phyloP scores from a whole-genome alignment of 1,140 invertebrate species.

The Ptiloglossa arizonensis region DNA sequence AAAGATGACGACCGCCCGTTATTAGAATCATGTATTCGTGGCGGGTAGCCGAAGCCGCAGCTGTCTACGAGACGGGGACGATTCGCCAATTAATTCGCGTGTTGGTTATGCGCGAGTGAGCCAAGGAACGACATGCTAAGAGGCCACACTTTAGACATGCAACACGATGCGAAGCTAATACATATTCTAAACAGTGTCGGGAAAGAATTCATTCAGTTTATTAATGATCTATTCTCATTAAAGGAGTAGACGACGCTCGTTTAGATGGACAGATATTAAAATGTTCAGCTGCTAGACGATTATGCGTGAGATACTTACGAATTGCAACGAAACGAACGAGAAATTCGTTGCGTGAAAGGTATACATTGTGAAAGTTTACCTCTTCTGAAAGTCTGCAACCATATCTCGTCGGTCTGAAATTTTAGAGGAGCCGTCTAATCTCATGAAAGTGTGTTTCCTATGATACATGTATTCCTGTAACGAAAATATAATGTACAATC shows the following conservation, averaged over 20 bases:
- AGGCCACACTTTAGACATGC: slow-evolving; percentile 37
- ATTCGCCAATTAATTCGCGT: slow-evolving; percentile 69
- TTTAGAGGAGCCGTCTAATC: slow-evolving; percentile 95
- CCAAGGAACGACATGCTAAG: slow-evolving; percentile 60
- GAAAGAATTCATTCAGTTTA: slow-evolving; percentile 21
- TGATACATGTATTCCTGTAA: slow-evolving; percentile 95
- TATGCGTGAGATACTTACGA: slow-evolving; percentile 1
- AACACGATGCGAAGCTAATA: slow-evolving; percentile 40
- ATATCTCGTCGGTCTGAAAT: slow-evolving; percentile 95
- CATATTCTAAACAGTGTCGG: slow-evolving; percentile 31
- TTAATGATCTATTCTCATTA: slow-evolving; percentile 35
- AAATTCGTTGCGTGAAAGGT: background rate
- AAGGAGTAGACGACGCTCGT: slow-evolving; percentile 11
- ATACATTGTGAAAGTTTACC: slow-evolving; percentile 71
- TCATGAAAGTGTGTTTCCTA: slow-evolving; percentile 95
- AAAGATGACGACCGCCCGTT: slow-evolving; percentile 11
- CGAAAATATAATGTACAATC: background rate
- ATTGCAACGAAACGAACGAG: background rate
- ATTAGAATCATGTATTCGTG: slow-evolving; percentile 39
- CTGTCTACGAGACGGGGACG: slow-evolving; percentile 44
- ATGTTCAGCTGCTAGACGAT: background rate
- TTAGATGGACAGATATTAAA: slow-evolving; percentile 4
- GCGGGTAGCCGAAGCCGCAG: slow-evolving; percentile 34
- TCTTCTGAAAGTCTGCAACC: slow-evolving; percentile 95
- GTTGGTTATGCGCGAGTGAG: slow-evolving; percentile 63